Evolutionary conservation across 2,888 invertebrate genomes (phyloP), one percentile per base, ranked within the genome.

Genomic region (Neoitamus cyanurus): DNA sequence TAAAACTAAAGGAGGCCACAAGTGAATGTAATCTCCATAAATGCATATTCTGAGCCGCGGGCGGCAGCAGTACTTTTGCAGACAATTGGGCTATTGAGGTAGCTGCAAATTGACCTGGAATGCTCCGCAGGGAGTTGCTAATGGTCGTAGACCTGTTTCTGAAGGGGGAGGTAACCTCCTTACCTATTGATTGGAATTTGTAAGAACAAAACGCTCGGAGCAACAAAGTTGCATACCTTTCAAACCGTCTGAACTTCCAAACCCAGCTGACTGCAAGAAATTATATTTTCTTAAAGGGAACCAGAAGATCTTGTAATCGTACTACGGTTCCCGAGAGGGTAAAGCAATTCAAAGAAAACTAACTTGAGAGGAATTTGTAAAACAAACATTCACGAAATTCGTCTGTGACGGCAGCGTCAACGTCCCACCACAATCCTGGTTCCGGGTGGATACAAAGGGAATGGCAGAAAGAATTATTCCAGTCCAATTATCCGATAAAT

Each of bases 401-500:
- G 37, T 37, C 37, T 37, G 37, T 37, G 37, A 37, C 13, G 37
- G 9, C 37, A 37, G 1, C 6, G 3, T 58, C 20, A 25, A 15
- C n/a, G 9, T 0, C n/a, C n/a, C 20, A 2, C 20, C 58, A n/a
- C 25, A 25, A 9, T 15, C 58, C 20, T 3, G 58, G 25, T 58
- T 25, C 6, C 0, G 48, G 48, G 0, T 48, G 48, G 20, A 48
- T 48, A 48, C 48, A 48, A 48, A 20, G 20, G 58, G 58, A 58
- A 58, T 58, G 20, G 20, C 3, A 58, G 58, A 58, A 58, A 73
- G 36, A 73, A 34, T 36, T 15, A 37, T 73, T 36, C 20, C 36
- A 20, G 36, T 31, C 34, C 31, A 73, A 73, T 73, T 73, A 73
- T 73, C 37, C 73, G 36, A 73, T 73, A 73, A 73, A 73, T 73